Percentiles rank a stretch among this genome's conserved stretches.
Evolutionary conservation across 2,797 vertebrate genomes (phyloP).

Genomic region (Aulostomus chinensis): DNA sequence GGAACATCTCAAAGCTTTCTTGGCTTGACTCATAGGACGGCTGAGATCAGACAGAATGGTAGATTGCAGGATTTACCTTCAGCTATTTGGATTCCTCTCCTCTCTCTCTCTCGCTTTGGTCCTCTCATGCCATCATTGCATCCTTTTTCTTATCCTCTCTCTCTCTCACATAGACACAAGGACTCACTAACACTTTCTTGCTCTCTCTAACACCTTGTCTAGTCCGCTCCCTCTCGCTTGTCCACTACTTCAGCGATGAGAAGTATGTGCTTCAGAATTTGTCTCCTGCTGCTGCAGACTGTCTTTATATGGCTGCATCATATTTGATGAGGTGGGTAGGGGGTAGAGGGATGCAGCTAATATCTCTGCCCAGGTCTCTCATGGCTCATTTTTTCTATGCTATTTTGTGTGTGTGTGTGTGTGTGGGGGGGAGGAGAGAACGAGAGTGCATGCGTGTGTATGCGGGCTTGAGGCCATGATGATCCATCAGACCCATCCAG

Average conservation of each 20-base stretch:
- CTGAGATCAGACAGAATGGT: conserved; percentile 70
- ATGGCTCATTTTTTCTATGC: conserved; percentile 55
- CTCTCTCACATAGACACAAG: not conserved
- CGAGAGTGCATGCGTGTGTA: conserved; percentile 16
- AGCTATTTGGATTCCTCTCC: conserved; percentile 49
- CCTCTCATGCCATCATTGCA: conserved; percentile 13
- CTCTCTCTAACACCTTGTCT: conserved; percentile 35
- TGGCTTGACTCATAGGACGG: conserved; percentile 53
- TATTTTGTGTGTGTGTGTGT: conserved; percentile 38
- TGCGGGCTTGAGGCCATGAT: conserved; percentile 29
- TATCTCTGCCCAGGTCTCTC: conserved; percentile 57
- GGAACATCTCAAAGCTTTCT: conserved; percentile 63
- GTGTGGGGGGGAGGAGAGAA: conserved; percentile 1
- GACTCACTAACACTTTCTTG: conserved; percentile 45
- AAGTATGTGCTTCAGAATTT: conserved; percentile 62
- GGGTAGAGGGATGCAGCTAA: conserved; percentile 55
- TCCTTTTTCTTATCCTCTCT: conserved; percentile 8
- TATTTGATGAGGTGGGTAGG: conserved; percentile 67
- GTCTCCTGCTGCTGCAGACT: conserved; percentile 52
- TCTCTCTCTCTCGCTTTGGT: conserved; percentile 24
- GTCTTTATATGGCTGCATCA: conserved; percentile 62
- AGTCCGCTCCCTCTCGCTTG: conserved; percentile 20
- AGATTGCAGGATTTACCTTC: conserved; percentile 67
- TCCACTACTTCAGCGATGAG: conserved; percentile 53
- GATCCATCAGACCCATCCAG: conserved; percentile 45